These are phyloP conservation scores for Hemibagrus wyckioides DNA, from an alignment of 2,113 vertebrate species.

Conservation along the genomic window DNA sequence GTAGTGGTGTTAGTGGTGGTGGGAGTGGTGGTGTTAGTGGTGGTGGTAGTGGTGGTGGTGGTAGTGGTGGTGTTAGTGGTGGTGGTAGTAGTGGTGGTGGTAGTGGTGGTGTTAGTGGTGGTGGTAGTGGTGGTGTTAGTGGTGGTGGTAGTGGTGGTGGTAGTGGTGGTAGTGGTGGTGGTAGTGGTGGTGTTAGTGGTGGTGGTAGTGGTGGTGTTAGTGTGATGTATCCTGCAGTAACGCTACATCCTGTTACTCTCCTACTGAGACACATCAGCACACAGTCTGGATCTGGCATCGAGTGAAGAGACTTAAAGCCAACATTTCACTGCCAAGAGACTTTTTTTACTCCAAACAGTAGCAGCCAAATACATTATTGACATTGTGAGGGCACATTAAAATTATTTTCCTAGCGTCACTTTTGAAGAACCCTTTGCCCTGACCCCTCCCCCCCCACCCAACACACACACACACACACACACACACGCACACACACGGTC, in stretches of 20 bases:
- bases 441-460: neutral
- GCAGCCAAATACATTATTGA: constrained; percentile 63
- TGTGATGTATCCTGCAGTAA: constrained; percentile 37
- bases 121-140: too few relatives aligned
- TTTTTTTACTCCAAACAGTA: constrained; percentile 52
- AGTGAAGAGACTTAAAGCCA: neutral
- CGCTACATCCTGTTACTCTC: constrained; percentile 26
- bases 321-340: constrained; percentile 24
- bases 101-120: too few relatives aligned
- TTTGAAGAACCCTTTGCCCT: constrained; percentile 39
- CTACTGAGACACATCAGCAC: constrained; percentile 35
- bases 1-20: constrained; percentile 16
- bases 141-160: constrained; percentile 23
- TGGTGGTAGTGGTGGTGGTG: constrained; percentile 13
- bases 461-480: constrained; percentile 7
- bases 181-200: too few relatives aligned
- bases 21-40: too few relatives aligned
- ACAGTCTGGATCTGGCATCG: neutral
- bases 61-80: too few relatives aligned
- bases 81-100: too few relatives aligned
- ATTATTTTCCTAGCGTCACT: constrained; percentile 59
- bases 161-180: too few relatives aligned
- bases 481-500: constrained; percentile 10
- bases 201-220: constrained; percentile 25
- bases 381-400: constrained; percentile 58